Conservation (phyloP, 2,113 vertebrate species). For the Oncorhynchus masou region DNA sequence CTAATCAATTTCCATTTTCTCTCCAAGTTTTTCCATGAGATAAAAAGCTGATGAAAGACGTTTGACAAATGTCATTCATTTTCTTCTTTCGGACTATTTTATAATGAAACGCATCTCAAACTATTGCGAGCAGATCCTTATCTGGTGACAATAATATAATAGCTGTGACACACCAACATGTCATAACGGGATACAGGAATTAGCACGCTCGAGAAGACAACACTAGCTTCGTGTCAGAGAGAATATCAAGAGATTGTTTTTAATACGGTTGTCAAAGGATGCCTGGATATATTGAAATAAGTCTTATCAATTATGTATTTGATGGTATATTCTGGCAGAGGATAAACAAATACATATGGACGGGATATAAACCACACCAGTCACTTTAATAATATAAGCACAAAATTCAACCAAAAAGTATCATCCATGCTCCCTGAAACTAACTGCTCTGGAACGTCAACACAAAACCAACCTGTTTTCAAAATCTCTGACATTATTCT, state of each 20-base stretch:
- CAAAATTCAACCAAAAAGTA: slow-evolving; percentile 27
- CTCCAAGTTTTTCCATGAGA: slow-evolving; percentile 16
- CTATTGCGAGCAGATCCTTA: slow-evolving; percentile 33
- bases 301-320: slow-evolving; percentile 36
- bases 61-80: slow-evolving; percentile 46
- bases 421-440: background rate
- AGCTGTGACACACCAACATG: slow-evolving; percentile 50
- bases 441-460: background rate
- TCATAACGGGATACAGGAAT: slow-evolving; percentile 33
- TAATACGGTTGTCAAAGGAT: slow-evolving; percentile 33
- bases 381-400: slow-evolving; percentile 20
- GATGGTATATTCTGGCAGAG: slow-evolving; percentile 10
- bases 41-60: slow-evolving; percentile 22
- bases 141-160: slow-evolving; percentile 45
- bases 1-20: background rate
- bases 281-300: slow-evolving; percentile 34
- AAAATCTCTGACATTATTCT: no score
- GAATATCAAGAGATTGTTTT: slow-evolving; percentile 28
- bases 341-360: slow-evolving; percentile 35
- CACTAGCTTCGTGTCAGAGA: slow-evolving; percentile 1
- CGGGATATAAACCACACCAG: slow-evolving; percentile 18
- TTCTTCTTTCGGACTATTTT: slow-evolving; percentile 19
- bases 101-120: slow-evolving; percentile 42
- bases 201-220: slow-evolving; percentile 32
- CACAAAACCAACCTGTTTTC: background rate